phyloP scores from a whole-genome alignment of 2,797 vertebrate species.

The Garrulus glandarius region DNA sequence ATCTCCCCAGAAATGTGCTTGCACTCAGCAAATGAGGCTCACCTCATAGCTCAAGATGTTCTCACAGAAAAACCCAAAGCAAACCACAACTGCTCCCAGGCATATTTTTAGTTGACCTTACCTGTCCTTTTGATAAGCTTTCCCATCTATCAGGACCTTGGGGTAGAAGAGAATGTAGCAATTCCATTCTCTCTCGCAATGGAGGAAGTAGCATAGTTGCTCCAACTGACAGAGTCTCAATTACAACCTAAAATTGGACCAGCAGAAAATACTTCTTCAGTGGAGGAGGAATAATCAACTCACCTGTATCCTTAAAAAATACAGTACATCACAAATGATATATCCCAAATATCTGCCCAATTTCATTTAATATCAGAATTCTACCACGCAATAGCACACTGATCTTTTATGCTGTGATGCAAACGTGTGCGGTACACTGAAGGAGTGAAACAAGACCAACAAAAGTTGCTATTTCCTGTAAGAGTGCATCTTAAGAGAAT shows the following conservation, averaged over 20 bases:
- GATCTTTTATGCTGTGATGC: neutral
- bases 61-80: neutral
- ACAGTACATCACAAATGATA: rapidly evolving
- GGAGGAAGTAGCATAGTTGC: constrained; percentile 85
- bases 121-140: constrained; percentile 86
- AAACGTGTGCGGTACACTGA: rapidly evolving
- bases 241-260: constrained; percentile 77
- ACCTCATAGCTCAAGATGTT: neutral
- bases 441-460: neutral
- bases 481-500: neutral
- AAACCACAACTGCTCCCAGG: neutral
- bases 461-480: neutral
- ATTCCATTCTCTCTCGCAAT: constrained; percentile 82
- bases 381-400: neutral
- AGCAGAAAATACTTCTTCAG: neutral
- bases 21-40: neutral
- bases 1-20: neutral
- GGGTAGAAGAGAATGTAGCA: constrained; percentile 83
- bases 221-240: constrained; percentile 84
- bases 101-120: constrained; percentile 30
- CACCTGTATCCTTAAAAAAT: neutral
- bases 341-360: neutral
- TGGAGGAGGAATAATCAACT: neutral
- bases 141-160: constrained; percentile 86
- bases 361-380: neutral